Conservation (phyloP, 2,113 vertebrate genomes). For the Uropsilus gracilis region DNA sequence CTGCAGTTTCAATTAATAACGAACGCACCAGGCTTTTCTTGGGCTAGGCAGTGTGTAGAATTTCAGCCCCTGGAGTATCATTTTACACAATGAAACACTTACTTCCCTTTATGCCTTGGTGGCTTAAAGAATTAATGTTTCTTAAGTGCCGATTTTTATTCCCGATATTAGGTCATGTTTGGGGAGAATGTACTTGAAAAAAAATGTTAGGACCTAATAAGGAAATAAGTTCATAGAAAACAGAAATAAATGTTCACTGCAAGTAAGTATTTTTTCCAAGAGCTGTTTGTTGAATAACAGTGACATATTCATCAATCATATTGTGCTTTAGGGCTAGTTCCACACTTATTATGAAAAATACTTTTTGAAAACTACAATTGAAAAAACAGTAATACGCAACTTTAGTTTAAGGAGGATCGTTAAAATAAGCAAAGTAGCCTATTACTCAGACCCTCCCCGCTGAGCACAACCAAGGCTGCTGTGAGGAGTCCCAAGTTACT, state of each 20-base stretch:
- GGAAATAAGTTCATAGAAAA: slow-evolving; percentile 3
- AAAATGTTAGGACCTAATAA: background rate
- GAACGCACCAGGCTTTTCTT: background rate
- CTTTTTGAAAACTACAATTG: background rate
- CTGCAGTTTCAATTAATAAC: background rate
- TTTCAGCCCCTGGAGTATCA: background rate
- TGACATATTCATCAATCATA: slow-evolving; percentile 24
- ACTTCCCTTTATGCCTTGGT: background rate
- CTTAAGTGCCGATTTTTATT: background rate
- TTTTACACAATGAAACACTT: background rate
- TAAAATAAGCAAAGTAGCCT: background rate
- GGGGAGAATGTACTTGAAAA: background rate
- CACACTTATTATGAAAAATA: slow-evolving; percentile 2
- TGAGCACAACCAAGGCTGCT: background rate
- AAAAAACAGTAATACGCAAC: background rate
- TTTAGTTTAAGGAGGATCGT: background rate
- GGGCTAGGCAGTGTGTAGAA: background rate
- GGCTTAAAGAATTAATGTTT: slow-evolving; percentile 11
- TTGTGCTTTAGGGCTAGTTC: background rate
- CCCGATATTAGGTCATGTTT: background rate
- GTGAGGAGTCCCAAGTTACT: too few species aligned
- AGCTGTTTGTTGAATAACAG: background rate
- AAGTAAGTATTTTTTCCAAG: background rate
- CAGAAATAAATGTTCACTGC: background rate
- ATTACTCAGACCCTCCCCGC: background rate